Conservation (phyloP, 2,113 vertebrate genomes). For the Cochlearius cochlearius region DNA sequence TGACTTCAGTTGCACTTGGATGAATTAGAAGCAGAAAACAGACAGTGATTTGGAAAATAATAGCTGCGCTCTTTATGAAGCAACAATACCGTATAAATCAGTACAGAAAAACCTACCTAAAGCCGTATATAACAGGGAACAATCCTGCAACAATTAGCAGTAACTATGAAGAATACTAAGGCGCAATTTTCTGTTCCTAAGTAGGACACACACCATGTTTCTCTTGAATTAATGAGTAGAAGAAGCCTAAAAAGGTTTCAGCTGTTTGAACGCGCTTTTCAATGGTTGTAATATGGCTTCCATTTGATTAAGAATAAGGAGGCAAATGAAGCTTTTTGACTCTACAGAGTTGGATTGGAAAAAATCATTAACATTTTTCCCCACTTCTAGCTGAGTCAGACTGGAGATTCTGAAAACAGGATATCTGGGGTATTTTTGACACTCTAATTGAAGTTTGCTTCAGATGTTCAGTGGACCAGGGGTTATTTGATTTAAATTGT, state of each 20-base stretch:
- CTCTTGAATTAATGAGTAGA: not conserved
- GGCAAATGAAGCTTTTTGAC: not conserved
- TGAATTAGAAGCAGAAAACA: not conserved
- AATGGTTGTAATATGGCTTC: not conserved
- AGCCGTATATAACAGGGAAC: not conserved
- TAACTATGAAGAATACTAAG: not conserved
- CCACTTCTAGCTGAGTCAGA: not conserved
- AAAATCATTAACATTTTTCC: not conserved
- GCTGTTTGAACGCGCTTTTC: not conserved
- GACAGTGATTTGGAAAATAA: not conserved
- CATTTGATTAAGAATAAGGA: not conserved
- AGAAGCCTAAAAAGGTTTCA: not conserved
- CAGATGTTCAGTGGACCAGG: not conserved
- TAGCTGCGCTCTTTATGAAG: not conserved
- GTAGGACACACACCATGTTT: not conserved
- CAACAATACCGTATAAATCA: not conserved
- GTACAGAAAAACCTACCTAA: not conserved
- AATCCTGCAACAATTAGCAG: not conserved
- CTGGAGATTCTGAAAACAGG: not conserved
- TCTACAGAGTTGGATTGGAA: not conserved
- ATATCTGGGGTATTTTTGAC: constrained; percentile 3
- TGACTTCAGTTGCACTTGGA: not conserved
- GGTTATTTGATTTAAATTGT: not conserved
- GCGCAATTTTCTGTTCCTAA: not conserved
- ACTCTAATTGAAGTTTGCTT: not conserved